These are phyloP conservation scores for Sphaerodactylus townsendi DNA, from an alignment of 2,113 vertebrate species.

Conservation along the genomic window DNA sequence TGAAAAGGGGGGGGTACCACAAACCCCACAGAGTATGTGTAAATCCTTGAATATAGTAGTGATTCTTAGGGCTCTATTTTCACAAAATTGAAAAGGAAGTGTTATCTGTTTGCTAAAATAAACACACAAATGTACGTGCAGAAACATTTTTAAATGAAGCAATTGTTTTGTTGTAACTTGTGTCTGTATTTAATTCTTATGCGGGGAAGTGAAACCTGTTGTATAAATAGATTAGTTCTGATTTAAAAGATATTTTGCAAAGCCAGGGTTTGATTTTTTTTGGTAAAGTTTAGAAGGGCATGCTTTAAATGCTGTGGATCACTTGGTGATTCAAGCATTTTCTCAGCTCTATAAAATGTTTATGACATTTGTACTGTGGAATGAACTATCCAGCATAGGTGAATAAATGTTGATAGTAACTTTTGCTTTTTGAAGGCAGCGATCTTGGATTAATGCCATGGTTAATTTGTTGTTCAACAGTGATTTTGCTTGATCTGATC, in stretches of 20 bases:
- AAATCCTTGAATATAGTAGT: neutral
- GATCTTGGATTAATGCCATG: conserved; percentile 63
- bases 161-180: neutral
- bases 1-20: neutral
- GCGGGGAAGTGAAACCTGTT: neutral
- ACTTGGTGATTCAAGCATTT: neutral
- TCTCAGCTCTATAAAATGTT: conserved; percentile 61
- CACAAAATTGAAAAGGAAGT: neutral
- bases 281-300: conserved; percentile 19
- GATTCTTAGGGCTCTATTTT: neutral
- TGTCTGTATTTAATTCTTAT: neutral
- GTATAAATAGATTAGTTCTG: neutral
- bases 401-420: conserved; percentile 69
- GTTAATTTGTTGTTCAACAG: conserved; percentile 68
- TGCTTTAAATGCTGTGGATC: neutral
- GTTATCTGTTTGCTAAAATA: neutral
- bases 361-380: conserved; percentile 39
- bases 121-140: neutral
- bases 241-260: neutral
- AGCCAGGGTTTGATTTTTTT: neutral
- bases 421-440: conserved; percentile 65
- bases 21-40: neutral
- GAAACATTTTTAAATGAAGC: neutral
- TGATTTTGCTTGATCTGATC: conserved; percentile 72
- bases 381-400: conserved; percentile 62